These are phyloP conservation scores for Psettodes erumei DNA, from an alignment of 2,113 vertebrate species.

Conservation along the genomic window DNA sequence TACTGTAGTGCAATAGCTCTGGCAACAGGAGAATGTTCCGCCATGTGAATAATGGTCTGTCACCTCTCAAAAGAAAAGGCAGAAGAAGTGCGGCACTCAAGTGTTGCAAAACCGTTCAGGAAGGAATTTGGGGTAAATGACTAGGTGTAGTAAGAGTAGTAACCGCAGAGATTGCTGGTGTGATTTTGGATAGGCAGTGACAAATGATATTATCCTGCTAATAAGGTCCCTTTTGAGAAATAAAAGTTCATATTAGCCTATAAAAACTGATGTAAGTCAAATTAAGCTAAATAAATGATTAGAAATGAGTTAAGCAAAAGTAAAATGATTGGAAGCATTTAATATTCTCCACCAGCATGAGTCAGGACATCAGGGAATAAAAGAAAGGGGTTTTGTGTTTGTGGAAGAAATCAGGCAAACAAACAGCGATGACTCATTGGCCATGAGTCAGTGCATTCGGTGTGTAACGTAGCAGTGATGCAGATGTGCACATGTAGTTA, in stretches of 20 bases:
- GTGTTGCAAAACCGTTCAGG: neutral
- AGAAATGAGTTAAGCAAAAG: neutral
- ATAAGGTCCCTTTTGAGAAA: neutral
- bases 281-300: no score
- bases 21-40: neutral
- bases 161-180: no score
- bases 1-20: neutral
- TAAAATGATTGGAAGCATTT: neutral
- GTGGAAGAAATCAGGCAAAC: neutral
- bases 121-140: neutral
- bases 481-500: neutral
- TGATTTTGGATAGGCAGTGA: neutral
- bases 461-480: neutral
- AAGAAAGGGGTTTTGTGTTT: neutral
- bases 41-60: slow-evolving; percentile 11
- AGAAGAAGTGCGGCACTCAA: no score
- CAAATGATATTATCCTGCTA: neutral
- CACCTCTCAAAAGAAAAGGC: neutral
- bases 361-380: neutral
- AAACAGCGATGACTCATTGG: slow-evolving; percentile 6
- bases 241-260: neutral
- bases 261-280: no score
- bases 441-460: neutral
- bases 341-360: neutral
- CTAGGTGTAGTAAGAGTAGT: neutral